A percentile compares a stretch with the other conserved stretches of the same genome.
phyloP scores from a whole-genome alignment of 2,888 invertebrate genomes.

The Reticulitermes lucifugus region DNA sequence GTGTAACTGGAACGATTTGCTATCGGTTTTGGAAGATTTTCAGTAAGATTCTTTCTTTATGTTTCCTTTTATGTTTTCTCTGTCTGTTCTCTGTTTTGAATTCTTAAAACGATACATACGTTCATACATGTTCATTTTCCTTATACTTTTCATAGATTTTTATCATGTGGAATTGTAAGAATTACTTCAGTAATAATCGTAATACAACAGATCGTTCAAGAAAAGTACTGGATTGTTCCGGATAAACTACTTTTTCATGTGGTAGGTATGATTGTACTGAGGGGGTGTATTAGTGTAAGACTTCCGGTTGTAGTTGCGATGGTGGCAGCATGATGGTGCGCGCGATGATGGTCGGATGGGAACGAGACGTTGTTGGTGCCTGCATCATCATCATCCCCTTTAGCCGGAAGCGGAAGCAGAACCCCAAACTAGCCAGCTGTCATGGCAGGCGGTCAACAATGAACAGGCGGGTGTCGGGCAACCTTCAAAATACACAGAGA shows the following conservation, averaged over 20 bases:
- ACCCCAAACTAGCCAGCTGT: constrained; percentile 49
- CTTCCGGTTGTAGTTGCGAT: constrained; percentile 38
- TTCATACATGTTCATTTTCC: no score
- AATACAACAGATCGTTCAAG: no score
- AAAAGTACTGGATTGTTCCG: no score
- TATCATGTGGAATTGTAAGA: no score
- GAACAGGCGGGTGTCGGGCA: constrained; percentile 50
- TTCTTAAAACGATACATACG: no score
- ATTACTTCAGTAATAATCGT: no score
- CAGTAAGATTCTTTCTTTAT: no score
- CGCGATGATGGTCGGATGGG: constrained; percentile 48
- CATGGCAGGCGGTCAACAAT: constrained; percentile 48
- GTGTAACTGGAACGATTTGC: constrained; percentile 8
- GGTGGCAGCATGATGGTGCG: constrained; percentile 40
- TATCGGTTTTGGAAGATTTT: not conserved
- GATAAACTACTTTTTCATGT: no score
- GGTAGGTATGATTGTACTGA: not conserved
- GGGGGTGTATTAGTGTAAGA: not conserved
- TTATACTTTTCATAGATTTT: no score
- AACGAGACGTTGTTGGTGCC: constrained; percentile 50
- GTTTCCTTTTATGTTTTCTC: no score
- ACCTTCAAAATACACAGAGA: constrained; percentile 54
- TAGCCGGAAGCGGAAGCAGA: constrained; percentile 40
- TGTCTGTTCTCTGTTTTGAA: no score
- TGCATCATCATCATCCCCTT: constrained; percentile 40